A percentile compares a stretch with the other conserved stretches of the same genome.
Conservation (phyloP, 2,113 vertebrate species). For the Narcine bancroftii region DNA sequence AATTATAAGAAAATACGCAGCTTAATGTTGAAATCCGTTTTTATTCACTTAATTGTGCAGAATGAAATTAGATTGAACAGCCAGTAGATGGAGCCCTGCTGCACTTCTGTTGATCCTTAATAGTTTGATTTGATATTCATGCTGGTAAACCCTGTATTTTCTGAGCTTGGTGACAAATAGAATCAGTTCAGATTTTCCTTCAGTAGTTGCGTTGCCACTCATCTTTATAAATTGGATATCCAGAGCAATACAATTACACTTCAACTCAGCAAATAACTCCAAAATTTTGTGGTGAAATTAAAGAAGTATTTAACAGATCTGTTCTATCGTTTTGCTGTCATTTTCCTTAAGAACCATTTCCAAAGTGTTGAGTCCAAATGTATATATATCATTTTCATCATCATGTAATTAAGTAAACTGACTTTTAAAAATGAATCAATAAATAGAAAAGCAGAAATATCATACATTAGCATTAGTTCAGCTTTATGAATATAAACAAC, state of each 20-base stretch:
- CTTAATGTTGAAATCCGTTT: neutral
- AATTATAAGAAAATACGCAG: neutral
- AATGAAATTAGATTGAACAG: neutral
- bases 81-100: conserved; percentile 20
- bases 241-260: neutral
- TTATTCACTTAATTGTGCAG: neutral
- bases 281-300: neutral
- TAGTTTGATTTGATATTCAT: neutral
- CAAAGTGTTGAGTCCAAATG: neutral
- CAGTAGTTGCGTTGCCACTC: neutral
- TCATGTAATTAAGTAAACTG: neutral
- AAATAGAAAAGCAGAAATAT: neutral
- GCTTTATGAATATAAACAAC: neutral
- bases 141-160: neutral
- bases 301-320: neutral
- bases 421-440: neutral
- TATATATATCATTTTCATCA: neutral
- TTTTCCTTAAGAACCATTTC: neutral
- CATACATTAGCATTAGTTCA: neutral
- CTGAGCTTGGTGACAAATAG: neutral
- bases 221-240: neutral
- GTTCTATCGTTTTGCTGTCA: neutral
- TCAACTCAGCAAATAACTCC: neutral
- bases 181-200: neutral
- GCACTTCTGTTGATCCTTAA: neutral